Conservation (phyloP, 2,113 vertebrate species). For the Leptosomus discolor region DNA sequence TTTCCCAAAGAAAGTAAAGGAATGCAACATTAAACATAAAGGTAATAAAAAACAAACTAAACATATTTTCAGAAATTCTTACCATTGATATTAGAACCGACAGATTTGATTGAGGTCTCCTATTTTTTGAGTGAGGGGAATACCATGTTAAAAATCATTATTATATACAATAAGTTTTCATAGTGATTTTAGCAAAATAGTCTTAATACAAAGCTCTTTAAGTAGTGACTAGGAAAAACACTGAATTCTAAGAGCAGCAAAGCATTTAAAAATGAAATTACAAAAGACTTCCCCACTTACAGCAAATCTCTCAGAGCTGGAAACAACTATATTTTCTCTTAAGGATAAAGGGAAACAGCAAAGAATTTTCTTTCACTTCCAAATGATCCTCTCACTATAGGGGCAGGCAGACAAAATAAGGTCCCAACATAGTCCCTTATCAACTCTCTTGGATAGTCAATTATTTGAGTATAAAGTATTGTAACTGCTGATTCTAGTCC, state of each 20-base stretch:
- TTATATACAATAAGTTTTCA: background rate
- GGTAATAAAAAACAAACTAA: background rate
- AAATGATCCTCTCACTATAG: background rate
- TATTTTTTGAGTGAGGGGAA: background rate
- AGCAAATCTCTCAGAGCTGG: background rate
- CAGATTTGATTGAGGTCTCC: background rate
- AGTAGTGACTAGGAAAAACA: background rate
- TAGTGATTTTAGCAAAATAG: background rate
- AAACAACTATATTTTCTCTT: background rate
- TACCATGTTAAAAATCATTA: background rate
- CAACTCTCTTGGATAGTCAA: background rate
- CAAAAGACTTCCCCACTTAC: background rate
- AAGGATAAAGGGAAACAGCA: background rate
- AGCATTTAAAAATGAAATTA: background rate
- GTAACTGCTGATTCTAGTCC: background rate
- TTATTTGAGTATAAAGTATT: background rate
- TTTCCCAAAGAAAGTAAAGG: background rate
- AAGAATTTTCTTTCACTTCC: background rate
- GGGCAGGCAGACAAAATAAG: background rate
- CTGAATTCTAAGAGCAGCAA: background rate
- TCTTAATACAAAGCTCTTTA: background rate
- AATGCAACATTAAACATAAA: background rate
- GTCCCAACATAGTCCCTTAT: background rate
- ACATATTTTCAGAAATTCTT: background rate
- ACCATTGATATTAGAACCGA: background rate